Percentiles rank a stretch among this genome's conserved stretches.
Evolutionary conservation across 2,113 vertebrate species (phyloP).

Genomic region (Myocastor coypus): DNA sequence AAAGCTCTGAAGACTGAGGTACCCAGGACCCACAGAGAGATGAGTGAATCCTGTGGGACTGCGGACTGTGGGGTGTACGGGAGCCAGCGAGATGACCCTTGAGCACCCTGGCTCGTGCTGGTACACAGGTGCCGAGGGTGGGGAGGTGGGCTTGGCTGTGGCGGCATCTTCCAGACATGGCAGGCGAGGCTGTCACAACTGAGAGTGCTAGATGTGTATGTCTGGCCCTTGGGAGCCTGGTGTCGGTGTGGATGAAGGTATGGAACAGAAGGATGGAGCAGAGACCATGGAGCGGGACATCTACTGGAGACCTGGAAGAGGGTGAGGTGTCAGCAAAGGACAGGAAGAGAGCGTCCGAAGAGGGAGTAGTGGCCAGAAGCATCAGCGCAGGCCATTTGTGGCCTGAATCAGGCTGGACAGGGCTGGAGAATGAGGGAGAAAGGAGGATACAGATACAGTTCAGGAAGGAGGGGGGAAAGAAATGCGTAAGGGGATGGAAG

Average conservation of each 20-base stretch:
- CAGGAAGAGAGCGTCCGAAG: neutral
- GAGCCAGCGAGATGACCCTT: neutral
- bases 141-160: neutral
- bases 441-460: neutral
- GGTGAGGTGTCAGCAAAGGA: neutral
- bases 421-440: neutral
- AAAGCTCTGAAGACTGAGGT: neutral
- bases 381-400: neutral
- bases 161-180: neutral
- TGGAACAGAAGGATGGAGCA: rapidly evolving
- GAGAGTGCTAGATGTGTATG: too few species aligned
- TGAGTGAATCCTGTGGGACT: too few species aligned
- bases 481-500: neutral
- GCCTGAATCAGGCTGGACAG: neutral
- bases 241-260: too few species aligned
- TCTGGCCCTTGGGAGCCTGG: neutral
- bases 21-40: neutral
- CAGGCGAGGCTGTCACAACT: neutral
- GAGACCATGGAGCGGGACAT: neutral
- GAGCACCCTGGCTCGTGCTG: neutral
- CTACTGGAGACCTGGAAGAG: neutral
- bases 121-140: rapidly evolving
- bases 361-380: neutral
- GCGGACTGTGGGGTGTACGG: rapidly evolving
- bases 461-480: neutral